Conservation (phyloP, 2,888 invertebrate genomes). For the Agonum fuliginosum region DNA sequence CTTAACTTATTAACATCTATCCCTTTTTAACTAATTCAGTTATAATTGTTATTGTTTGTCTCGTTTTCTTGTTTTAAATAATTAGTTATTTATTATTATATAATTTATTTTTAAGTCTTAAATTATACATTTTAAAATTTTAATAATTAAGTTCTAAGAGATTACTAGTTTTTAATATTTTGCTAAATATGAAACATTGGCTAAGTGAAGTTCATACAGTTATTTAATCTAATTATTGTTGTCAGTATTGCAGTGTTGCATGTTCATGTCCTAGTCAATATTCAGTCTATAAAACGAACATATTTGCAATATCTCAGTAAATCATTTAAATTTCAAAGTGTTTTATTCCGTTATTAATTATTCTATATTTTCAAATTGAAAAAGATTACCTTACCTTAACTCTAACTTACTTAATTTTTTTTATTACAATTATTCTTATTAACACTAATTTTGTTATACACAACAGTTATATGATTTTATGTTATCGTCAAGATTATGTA, state of each 20-base stretch:
- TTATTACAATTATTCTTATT: too few relatives aligned
- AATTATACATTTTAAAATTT: too few relatives aligned
- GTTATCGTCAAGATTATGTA: neutral
- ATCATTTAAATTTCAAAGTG: slow-evolving; percentile 2
- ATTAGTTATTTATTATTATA: slow-evolving; percentile 38
- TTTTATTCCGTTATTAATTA: neutral
- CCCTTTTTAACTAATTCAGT: slow-evolving; percentile 28
- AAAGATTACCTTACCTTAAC: too few relatives aligned
- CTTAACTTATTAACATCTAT: slow-evolving; percentile 8
- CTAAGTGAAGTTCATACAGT: slow-evolving; percentile 46
- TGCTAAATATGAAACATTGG: neutral
- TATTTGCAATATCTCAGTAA: slow-evolving; percentile 47
- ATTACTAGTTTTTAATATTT: slow-evolving; percentile 3
- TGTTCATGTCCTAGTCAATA: slow-evolving; percentile 52
- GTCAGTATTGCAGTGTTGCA: slow-evolving; percentile 53
- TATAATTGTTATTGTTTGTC: slow-evolving; percentile 49
- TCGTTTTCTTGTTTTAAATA: slow-evolving; percentile 28
- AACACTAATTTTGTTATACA: slow-evolving; percentile 24
- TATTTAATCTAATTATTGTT: slow-evolving; percentile 49
- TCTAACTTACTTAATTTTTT: too few relatives aligned
- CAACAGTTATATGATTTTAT: neutral
- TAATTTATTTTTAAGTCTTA: neutral
- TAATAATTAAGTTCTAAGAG: neutral
- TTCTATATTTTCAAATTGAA: neutral
- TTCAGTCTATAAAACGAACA: slow-evolving; percentile 45